Conservation (phyloP, 2,113 vertebrate genomes). For the Zosterops pallidus region DNA sequence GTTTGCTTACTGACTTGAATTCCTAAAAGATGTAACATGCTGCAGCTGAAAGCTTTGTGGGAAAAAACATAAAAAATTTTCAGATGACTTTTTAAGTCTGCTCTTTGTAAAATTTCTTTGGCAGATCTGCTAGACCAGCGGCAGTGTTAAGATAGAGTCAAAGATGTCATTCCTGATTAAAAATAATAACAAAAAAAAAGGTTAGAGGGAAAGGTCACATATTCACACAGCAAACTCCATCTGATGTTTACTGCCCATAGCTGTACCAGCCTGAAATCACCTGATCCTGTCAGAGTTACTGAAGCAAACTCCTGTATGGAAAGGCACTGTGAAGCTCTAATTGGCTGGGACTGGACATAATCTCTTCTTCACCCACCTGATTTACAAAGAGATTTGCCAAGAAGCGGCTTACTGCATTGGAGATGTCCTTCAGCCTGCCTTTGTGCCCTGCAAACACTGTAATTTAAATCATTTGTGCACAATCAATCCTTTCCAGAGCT, state of each 20-base stretch:
- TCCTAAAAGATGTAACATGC: not conserved
- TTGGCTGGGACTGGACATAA: constrained; percentile 10
- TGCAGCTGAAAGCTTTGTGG: not conserved
- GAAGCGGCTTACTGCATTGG: not conserved
- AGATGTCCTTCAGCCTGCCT: not conserved
- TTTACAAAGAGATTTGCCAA: constrained; percentile 19
- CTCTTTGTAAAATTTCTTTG: not conserved
- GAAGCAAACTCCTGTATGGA: not conserved
- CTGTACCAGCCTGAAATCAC: not conserved
- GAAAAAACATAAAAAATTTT: not conserved
- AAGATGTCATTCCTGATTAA: not conserved
- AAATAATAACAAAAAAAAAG: not conserved
- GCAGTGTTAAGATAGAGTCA: not conserved
- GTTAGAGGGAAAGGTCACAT: not conserved
- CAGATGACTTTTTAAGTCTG: constrained; percentile 25
- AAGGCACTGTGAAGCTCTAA: not conserved
- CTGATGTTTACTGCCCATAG: not conserved
- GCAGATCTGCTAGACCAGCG: not conserved
- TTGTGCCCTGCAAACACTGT: not conserved
- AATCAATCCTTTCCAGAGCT: not conserved
- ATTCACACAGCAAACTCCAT: not conserved
- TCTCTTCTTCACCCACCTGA: constrained; percentile 15
- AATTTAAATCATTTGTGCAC: not conserved
- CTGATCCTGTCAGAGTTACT: constrained; percentile 6
- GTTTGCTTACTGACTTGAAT: not conserved